These are phyloP conservation scores for Oscarella lobularis DNA, from an alignment of 37 sponge, comb jelly and placozoan genomes.

Conservation along the genomic window DNA sequence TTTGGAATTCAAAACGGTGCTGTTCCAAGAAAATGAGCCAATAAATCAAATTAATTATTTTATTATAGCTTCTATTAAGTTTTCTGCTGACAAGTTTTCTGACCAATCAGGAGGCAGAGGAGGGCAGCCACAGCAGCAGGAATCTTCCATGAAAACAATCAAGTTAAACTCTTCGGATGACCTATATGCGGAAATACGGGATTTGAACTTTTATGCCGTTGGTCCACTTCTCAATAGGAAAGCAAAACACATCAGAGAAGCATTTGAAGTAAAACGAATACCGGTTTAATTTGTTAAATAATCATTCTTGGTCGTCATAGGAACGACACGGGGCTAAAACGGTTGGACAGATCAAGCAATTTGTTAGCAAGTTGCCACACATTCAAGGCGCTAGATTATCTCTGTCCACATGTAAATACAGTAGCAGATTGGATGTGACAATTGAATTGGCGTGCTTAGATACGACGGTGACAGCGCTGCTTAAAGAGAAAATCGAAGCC, in stretches of 20 bases:
- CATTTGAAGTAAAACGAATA: constrained; percentile 47
- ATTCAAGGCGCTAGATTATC: constrained; percentile 62
- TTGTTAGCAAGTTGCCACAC: constrained; percentile 88
- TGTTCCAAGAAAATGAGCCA: background rate
- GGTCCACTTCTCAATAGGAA: constrained; percentile 59
- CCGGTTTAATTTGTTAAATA: too few relatives aligned
- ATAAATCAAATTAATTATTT: background rate
- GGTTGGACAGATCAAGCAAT: constrained; percentile 81
- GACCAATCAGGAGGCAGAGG: background rate
- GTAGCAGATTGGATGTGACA: too few relatives aligned
- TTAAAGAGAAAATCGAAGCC: constrained; percentile 49
- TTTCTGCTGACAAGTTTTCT: background rate
- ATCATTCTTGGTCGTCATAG: constrained; percentile 3
- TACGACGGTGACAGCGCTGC: constrained; percentile 75
- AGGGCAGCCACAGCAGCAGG: background rate
- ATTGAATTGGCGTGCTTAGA: constrained; percentile 11
- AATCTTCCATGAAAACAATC: constrained; percentile 16
- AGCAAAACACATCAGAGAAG: constrained; percentile 71
- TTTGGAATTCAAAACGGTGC: constrained; percentile 67
- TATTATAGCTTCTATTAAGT: background rate
- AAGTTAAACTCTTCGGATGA: constrained; percentile 52
- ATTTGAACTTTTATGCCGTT: constrained; percentile 75
- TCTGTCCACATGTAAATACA: constrained; percentile 75
- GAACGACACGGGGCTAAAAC: constrained; percentile 61
- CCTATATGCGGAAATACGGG: constrained; percentile 64